Conservation (phyloP, 2,113 vertebrate species). For the Pollachius pollachius region DNA sequence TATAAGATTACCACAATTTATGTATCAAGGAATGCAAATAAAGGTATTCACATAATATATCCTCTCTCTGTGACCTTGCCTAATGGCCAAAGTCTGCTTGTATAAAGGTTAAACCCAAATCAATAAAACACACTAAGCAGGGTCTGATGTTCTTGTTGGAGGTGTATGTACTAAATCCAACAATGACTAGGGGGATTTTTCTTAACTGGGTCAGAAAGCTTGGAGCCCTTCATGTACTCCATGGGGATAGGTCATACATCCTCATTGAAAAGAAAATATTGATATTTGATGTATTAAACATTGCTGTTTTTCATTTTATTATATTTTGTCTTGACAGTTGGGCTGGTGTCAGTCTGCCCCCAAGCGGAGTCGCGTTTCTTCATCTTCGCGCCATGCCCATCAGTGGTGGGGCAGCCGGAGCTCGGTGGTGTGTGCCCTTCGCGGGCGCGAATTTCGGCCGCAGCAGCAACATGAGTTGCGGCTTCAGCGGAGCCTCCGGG, state of each 20-base stretch:
- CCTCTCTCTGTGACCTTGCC: no score
- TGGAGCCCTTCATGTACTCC: neutral
- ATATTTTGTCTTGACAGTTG: constrained; percentile 37
- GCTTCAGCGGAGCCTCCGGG: constrained; percentile 81
- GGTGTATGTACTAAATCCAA: constrained; percentile 20
- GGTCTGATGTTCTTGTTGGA: constrained; percentile 1
- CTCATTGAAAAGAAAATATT: neutral
- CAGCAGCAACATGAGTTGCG: constrained; percentile 85
- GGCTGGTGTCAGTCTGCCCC: constrained; percentile 69
- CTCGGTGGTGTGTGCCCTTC: constrained; percentile 90
- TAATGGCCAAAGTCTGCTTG: no score
- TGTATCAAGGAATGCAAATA: no score
- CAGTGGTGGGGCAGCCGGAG: constrained; percentile 74
- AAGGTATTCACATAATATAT: no score
- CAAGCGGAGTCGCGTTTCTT: constrained; percentile 76
- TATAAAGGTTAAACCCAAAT: no score
- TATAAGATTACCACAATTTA: no score
- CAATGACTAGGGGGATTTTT: constrained; percentile 20
- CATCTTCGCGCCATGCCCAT: constrained; percentile 73
- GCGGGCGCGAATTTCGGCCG: constrained; percentile 86
- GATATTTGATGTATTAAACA: neutral
- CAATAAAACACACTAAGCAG: no score
- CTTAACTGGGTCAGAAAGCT: constrained; percentile 28
- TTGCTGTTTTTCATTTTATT: neutral
- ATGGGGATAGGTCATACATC: neutral